Base-by-base conservation (phyloP, 2,113 vertebrate genomes). In the Paralichthys olivaceus region DNA sequence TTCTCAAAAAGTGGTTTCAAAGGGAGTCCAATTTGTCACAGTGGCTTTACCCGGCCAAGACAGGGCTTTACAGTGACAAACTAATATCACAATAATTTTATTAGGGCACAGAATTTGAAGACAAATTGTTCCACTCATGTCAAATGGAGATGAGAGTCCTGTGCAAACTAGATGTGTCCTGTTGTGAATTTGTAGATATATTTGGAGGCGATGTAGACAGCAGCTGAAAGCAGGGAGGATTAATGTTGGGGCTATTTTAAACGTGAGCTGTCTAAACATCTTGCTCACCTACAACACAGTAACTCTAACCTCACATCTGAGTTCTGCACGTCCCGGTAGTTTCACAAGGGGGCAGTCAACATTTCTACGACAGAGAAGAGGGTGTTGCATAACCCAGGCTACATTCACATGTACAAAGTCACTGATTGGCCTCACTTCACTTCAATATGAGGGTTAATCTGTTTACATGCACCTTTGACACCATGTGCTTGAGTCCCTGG, bases 261-360 rank as follows among this genome's bases (percentile, higher is more conserved):
- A 68, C 1, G 0, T 54, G 12, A 47, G 26, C 29, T 55, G 5
- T 69, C 47, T 66, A 13, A 71, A 53, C 43, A 58, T 64, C 20
- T 63, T 13, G 6, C 28, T 53, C 9, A 63, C 34, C 29, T 14
- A 4, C 34, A 62, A 32, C 4, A 37, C 23, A 34, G 14, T 49
- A 28, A 69, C 66, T 49, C 53, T 45, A 19, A 12, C 8, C 14
- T 63, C 45, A 23, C 40, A 3, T 0, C 14, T 22, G 55, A 29
- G 2, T 1, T 2, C 0, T 65, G 71, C 54, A 62, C 32, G 59
- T 11, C 64, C 58, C n/a, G 4, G 9, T 72, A 56, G 69, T 58
- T 49, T 29, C 90, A 86, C 54, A 67, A 55, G 84, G 40, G 54
- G 86, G 80, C 84, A 85, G 64, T 43, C 40, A 34, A 2, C 59